Evolutionary conservation across 2,888 invertebrate genomes (phyloP), one percentile per base, ranked within the genome.

Genomic region (Netelia melanura): DNA sequence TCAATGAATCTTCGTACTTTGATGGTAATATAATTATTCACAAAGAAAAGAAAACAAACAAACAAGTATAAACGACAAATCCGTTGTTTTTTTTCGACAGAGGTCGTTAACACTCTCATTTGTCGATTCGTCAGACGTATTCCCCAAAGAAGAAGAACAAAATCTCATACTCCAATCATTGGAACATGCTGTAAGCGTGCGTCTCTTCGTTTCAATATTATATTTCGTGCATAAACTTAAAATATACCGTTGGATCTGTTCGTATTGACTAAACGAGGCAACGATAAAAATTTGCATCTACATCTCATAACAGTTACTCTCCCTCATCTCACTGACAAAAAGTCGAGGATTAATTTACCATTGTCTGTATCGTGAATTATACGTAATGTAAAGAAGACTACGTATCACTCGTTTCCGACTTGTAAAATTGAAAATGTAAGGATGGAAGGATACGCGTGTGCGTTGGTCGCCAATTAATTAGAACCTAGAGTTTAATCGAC

Each of bases 301-400:
- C 21, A 62, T 75, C 25, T 17, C 25, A 52, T 70, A 48, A 52
- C n/a, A 25, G 17, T 44, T 38, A 44, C 21, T 3, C 30, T 3
- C 30, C 3, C 30, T 30, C 30, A 17, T 48, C 3, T 8, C 54
- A n/a, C 54, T 6, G 23, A 58, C 44, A n/a, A 38, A 56, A 67
- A 25, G 56, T 5, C 67, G 48, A 38, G 21, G 21, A 72, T 30
- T 62, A 67, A 81, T 68, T 81, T 17, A 75, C 72, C 43, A 58
- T 17, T 71, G 17, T 44, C 62, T 62, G 52, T 62, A 68, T 9
- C 68, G 79, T 48, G 68, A 44, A 65, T 72, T 67, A 52, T 78
- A 74, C 78, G 74, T 79, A 78, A 71, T 75, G 77, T 78, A 48
- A 85, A 74, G 25, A 62, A 25, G 65, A 83, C 38, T 56, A 74